phyloP scores from a whole-genome alignment of 2,888 invertebrate species.

The Cyrtodaria siliqua region DNA sequence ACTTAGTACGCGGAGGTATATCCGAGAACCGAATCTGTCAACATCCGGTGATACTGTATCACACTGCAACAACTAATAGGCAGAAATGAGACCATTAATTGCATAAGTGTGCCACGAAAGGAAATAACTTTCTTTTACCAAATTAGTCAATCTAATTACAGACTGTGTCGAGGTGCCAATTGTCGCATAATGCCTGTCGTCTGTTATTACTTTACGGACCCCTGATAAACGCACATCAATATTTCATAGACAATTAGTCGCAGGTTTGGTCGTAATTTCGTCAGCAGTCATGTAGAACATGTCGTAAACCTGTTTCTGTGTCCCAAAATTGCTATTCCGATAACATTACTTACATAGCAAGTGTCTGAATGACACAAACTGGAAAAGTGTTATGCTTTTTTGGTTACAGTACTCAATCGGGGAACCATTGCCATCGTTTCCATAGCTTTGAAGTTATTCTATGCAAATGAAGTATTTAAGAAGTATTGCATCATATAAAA shows the following conservation, averaged over 20 bases:
- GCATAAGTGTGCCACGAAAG: slow-evolving; percentile 57
- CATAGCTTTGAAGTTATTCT: too few relatives aligned
- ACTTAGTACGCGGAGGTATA: slow-evolving; percentile 35
- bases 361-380: slow-evolving; percentile 20
- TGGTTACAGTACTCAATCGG: too few relatives aligned
- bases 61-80: slow-evolving; percentile 57
- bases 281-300: slow-evolving; percentile 13
- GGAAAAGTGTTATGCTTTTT: too few relatives aligned
- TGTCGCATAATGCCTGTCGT: slow-evolving; percentile 49
- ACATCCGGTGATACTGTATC: slow-evolving; percentile 41
- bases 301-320: slow-evolving; percentile 6
- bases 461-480: too few relatives aligned
- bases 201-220: slow-evolving; percentile 43
- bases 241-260: slow-evolving; percentile 65
- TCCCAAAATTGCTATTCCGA: slow-evolving; percentile 20
- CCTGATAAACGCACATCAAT: slow-evolving; percentile 55
- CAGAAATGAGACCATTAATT: slow-evolving; percentile 55
- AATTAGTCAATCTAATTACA: slow-evolving; percentile 63
- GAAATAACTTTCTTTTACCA: slow-evolving; percentile 55
- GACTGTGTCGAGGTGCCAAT: slow-evolving; percentile 42
- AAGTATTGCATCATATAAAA: too few relatives aligned
- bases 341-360: slow-evolving; percentile 42
- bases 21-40: slow-evolving; percentile 19
- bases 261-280: slow-evolving; percentile 42
- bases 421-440: too few relatives aligned